Conservation (phyloP, 2,113 vertebrate species). For the Mesitornis unicolor region DNA sequence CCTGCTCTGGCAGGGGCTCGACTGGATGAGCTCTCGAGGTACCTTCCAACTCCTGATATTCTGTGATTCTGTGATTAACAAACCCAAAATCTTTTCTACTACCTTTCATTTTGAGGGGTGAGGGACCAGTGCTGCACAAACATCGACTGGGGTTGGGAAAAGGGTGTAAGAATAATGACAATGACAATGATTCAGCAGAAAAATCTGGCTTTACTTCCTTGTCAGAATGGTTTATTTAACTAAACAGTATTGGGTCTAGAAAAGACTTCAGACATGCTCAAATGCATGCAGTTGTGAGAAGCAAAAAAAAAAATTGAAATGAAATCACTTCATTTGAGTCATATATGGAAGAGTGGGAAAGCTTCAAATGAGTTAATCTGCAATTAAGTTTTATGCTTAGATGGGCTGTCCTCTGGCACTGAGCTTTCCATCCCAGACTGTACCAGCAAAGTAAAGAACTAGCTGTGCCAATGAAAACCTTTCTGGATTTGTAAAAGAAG, state of each 20-base stretch:
- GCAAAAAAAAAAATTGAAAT: background rate
- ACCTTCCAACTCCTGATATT: no score
- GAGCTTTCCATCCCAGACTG: background rate
- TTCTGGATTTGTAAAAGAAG: background rate
- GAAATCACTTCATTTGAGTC: background rate
- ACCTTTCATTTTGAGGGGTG: no score
- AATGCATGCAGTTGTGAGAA: constrained; percentile 7
- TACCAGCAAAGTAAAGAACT: background rate
- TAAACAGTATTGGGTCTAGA: background rate
- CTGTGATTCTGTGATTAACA: no score
- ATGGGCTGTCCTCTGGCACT: background rate
- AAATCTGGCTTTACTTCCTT: constrained; percentile 16
- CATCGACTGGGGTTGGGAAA: background rate
- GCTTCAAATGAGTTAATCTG: background rate
- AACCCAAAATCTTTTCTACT: no score
- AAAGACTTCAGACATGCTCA: constrained; percentile 32
- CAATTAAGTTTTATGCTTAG: background rate
- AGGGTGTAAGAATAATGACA: background rate
- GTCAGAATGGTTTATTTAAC: constrained; percentile 30
- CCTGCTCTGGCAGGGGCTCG: no score
- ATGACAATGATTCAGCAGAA: background rate
- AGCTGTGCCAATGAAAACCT: background rate
- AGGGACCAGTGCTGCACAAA: background rate
- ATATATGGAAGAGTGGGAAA: background rate
- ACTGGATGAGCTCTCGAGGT: no score